A percentile compares a stretch with the other conserved stretches of the same genome.
Evolutionary conservation across 2,888 invertebrate genomes (phyloP).

Genomic region (Tetropium fuscum): DNA sequence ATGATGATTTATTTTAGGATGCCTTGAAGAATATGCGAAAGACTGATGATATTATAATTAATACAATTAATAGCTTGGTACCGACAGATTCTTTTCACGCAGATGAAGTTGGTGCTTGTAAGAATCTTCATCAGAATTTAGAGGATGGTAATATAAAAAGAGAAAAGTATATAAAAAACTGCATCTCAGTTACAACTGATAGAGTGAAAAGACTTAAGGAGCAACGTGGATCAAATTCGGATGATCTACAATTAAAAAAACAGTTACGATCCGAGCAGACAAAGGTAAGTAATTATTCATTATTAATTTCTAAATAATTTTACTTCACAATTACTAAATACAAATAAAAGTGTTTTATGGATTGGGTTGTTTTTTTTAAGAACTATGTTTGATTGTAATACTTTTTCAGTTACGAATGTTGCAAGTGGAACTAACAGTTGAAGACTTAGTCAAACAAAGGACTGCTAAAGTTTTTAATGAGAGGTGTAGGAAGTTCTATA

Average conservation of each 20-base stretch:
- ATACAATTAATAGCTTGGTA: conserved; percentile 84
- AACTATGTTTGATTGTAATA: conserved; percentile 29
- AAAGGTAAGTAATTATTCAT: conserved; percentile 70
- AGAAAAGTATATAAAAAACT: conserved; percentile 82
- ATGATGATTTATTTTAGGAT: conserved; percentile 70
- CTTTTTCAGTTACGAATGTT: conserved; percentile 79
- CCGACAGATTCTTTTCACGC: conserved; percentile 92
- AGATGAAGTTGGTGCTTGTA: conserved; percentile 78
- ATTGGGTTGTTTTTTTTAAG: too few species aligned
- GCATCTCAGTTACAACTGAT: conserved; percentile 78
- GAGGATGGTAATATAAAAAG: conserved; percentile 76
- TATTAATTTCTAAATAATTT: neutral
- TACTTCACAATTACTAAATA: too few species aligned
- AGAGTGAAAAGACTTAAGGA: conserved; percentile 78
- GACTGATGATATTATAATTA: conserved; percentile 91
- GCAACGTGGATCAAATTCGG: conserved; percentile 71
- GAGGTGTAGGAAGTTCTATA: conserved; percentile 84
- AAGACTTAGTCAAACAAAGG: conserved; percentile 89
- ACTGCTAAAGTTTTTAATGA: conserved; percentile 88
- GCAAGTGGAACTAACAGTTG: conserved; percentile 89
- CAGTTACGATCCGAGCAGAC: conserved; percentile 85
- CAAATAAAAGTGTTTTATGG: too few species aligned
- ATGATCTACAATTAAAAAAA: conserved; percentile 76
- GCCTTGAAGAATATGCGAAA: conserved; percentile 86
- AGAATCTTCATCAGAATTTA: conserved; percentile 81